Conservation (phyloP, 2,113 vertebrate species). For the Macroglossus sobrinus region DNA sequence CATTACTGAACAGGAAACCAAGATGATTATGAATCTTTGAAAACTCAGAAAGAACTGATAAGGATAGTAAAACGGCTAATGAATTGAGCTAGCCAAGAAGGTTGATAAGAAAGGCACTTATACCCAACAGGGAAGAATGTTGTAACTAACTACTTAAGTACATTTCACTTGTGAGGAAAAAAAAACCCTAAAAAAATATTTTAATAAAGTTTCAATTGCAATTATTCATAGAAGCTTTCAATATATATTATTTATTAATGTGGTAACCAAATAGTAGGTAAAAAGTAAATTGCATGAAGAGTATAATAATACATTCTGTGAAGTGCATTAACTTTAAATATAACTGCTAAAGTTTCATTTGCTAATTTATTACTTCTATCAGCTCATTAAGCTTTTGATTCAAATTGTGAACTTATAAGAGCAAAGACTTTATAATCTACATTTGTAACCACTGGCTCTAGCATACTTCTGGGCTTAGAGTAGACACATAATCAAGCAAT, state of each 20-base stretch:
- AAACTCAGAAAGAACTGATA: conserved; percentile 54
- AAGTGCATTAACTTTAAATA: neutral
- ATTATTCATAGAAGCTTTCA: conserved; percentile 2
- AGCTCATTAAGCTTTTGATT: neutral
- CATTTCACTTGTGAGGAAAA: neutral
- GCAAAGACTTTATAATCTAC: neutral
- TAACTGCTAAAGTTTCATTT: neutral
- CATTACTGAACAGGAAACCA: conserved; percentile 48
- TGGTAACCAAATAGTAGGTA: neutral
- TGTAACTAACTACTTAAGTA: neutral
- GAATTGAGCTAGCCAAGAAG: conserved; percentile 18
- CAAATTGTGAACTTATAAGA: neutral
- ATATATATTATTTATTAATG: neutral
- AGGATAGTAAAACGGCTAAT: conserved; percentile 24
- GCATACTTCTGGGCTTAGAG: neutral
- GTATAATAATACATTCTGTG: neutral
- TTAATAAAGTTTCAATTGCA: neutral
- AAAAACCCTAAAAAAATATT: neutral
- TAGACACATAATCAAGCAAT: neutral
- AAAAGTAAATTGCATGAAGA: neutral
- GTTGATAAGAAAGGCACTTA: neutral
- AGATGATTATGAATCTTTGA: conserved; percentile 29
- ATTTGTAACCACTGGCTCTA: neutral
- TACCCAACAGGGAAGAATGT: neutral
- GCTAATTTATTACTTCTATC: neutral